Evolutionary conservation across 2,113 vertebrate genomes (phyloP), one percentile per base, ranked within the genome.

Genomic region (Dendropsophus ebraccatus): DNA sequence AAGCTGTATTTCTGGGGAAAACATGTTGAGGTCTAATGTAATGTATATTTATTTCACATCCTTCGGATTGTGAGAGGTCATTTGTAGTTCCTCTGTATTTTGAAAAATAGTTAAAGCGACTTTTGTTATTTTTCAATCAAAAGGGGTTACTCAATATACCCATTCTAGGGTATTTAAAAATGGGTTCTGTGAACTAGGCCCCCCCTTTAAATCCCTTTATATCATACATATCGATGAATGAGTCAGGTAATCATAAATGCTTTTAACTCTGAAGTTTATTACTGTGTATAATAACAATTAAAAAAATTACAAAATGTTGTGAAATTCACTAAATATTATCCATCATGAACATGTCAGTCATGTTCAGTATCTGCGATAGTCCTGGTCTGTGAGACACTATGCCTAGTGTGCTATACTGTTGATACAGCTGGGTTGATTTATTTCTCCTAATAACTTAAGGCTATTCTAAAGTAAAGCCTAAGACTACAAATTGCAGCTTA

Each of bases 201-300:
- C 25, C 9, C 58, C n/a, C n/a, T n/a, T 60, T 60, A 52, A 4
- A 52, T 52, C 50, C 50, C 21, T 23, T 69, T 17, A 32, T 69
- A 32, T 32, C 13, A 4, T n/a, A 32, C 35, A n/a, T 69, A 35
- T 30, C 19, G 7, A 23, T 58, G 1, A 73, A 73, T 73, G 35
- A 73, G 10, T 73, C 37, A 73, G 2, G 37, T n/a, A 73, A 37
- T n/a, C 21, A 45, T 32, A 32, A 70, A 52, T 82, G 62, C 81
- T 82, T 82, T 81, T 13, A 32, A 32, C 12, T 35, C 28, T 70
- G 28, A 52, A 67, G 65, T 82, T 82, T 82, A 82, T 82, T 82
- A n/a, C 1, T 30, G 13, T 47, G 45, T 70, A 32, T 12, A 14
- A 58, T 52, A 54, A 50, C 23, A 8, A 32, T 67, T 41, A 52